Conservation (phyloP, 2,113 vertebrate species). For the Phalacrocorax aristotelis region DNA sequence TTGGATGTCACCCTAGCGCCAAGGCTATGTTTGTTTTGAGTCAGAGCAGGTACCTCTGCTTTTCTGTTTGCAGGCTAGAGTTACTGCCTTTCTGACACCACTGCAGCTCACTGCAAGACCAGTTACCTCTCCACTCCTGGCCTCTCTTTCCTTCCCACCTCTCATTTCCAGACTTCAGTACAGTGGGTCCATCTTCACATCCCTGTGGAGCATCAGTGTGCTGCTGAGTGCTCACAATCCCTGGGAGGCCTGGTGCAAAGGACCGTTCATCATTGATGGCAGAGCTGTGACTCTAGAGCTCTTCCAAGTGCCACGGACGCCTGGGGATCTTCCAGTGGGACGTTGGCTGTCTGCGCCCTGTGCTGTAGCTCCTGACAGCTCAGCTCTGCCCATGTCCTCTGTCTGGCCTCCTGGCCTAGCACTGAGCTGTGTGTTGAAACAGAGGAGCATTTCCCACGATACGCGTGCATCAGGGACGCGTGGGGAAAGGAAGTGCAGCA, state of each 20-base stretch:
- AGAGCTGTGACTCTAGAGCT: background rate
- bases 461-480: rapidly evolving
- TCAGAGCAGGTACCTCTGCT: background rate
- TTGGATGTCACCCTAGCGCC: background rate
- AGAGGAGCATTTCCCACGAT: background rate
- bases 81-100: background rate
- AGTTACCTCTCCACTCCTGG: background rate
- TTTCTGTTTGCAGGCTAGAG: background rate
- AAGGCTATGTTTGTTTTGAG: conserved; percentile 20
- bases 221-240: background rate
- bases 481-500: background rate
- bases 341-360: rapidly evolving
- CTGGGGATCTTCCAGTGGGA: background rate
- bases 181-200: background rate
- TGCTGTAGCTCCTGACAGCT: background rate
- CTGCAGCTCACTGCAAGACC: background rate
- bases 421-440: background rate
- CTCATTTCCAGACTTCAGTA: background rate
- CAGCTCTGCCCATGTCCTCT: background rate
- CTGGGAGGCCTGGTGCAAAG: background rate
- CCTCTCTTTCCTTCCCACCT: background rate
- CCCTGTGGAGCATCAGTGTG: rapidly evolving
- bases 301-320: background rate
- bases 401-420: rapidly evolving
- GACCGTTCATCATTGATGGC: rapidly evolving